Evolutionary conservation across 2,797 vertebrate genomes (phyloP).

Genomic region (Neosilurus hyrtlii): DNA sequence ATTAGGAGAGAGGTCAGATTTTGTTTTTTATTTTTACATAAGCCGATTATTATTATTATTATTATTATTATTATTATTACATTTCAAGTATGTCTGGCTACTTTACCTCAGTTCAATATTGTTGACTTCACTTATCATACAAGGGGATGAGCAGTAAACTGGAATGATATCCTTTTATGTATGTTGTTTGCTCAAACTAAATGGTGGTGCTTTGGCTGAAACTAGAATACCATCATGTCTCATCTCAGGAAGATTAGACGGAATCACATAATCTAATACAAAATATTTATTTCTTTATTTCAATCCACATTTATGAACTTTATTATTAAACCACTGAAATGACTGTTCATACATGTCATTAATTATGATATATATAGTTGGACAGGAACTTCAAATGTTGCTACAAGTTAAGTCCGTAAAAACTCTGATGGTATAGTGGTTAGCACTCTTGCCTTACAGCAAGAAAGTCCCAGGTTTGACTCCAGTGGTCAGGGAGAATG

Average conservation of each 20-base stretch:
- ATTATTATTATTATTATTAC: no score
- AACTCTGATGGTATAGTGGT: no score
- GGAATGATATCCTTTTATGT: not conserved
- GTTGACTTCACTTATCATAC: not conserved
- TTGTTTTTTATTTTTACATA: not conserved
- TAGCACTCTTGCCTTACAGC: no score
- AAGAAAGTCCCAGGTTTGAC: no score
- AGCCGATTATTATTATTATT: not conserved
- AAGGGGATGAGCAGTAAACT: not conserved
- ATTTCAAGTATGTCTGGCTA: not conserved
- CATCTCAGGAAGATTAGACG: not conserved
- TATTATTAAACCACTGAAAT: not conserved
- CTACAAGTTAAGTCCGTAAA: not conserved
- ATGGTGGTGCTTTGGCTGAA: not conserved
- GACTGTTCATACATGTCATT: not conserved
- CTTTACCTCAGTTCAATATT: not conserved
- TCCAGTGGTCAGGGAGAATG: no score
- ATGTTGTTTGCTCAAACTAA: not conserved
- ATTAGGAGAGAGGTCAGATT: not conserved
- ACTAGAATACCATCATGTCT: not conserved
- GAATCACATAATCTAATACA: not conserved
- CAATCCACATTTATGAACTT: not conserved
- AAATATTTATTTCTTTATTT: conserved; percentile 1
- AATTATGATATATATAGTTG: not conserved
- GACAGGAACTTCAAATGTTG: not conserved